Evolutionary conservation across 2,888 invertebrate species (phyloP), one percentile per base, ranked within the genome.

Genomic region (Epicampocera succincta): DNA sequence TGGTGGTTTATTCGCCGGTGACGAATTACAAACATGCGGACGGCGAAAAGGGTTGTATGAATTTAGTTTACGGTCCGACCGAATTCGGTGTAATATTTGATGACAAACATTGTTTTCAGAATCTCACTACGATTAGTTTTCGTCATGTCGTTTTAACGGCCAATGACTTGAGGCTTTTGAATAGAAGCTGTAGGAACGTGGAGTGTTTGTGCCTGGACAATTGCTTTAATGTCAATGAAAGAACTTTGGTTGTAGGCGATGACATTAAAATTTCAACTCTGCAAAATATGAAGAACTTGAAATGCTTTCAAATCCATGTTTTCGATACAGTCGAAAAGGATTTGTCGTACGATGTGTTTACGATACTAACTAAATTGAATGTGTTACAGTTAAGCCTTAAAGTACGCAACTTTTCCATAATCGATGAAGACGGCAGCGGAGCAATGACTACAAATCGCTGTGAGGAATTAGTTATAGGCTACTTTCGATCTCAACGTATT

Each of bases 401-500:
- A 46, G 60, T 79, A 2, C 54, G 72, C 6, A 79, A 79, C 19
- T 79, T 78, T 52, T 8, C 72, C 2, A 3, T 78, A 60, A 78
- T 46, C 9, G 72, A 78, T 25, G 58, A 58, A 19, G 58, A 78
- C 2, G 46, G 72, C 9, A 50, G 46, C 60, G 72, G 21, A 11
- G 13, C 5, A 25, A 3, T 17, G 2, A 48, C 6, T 4, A 11
- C 46, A 12, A 72, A 60, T 42, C n/a, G 46, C 25, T 79, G 72
- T 54, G 78, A 79, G 40, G 72, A 79, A 19, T 21, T 79, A 40
- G 61, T 66, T 1, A 54, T 79, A 17, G 78, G 78, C 13, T 71
- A 65, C 15, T 79, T 79, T 73, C 72, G 78, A 60, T 79, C 78
- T 38, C 72, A 61, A 60, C 65, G 78, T 12, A 60, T 79, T 68